These are phyloP conservation scores for Spea hammondii DNA, from an alignment of 2,797 vertebrate genomes.

Conservation along the genomic window DNA sequence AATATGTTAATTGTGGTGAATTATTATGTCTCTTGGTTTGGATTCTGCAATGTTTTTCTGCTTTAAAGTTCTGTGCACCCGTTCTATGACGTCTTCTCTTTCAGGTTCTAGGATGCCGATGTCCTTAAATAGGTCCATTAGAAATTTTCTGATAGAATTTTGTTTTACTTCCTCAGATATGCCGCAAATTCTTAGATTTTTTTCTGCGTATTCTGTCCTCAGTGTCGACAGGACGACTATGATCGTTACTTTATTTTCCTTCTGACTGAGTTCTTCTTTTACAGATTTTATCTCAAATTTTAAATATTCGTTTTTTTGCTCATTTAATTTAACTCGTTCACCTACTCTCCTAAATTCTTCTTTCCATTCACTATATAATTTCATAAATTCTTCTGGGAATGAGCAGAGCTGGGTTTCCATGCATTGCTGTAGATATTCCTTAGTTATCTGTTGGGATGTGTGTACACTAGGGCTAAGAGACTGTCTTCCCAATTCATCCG, in stretches of 20 bases:
- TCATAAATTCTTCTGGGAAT: not conserved
- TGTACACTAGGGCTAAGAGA: not conserved
- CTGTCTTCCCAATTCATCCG: too few species aligned
- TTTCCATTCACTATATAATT: not conserved
- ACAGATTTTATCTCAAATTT: not conserved
- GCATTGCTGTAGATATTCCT: not conserved
- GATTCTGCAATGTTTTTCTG: not conserved
- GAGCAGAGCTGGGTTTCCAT: not conserved
- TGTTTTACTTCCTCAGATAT: too few species aligned
- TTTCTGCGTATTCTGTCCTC: too few species aligned
- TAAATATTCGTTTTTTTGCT: not conserved
- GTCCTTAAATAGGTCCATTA: not conserved
- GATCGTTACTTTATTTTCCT: not conserved
- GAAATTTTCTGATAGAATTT: too few species aligned
- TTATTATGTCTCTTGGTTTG: not conserved
- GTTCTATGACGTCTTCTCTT: not conserved
- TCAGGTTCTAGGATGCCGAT: not conserved
- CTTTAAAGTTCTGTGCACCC: not conserved
- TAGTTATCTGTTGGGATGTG: not conserved
- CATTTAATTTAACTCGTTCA: not conserved
- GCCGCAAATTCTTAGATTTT: too few species aligned
- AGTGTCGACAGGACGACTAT: not conserved
- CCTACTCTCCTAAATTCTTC: not conserved
- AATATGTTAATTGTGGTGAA: too few species aligned
- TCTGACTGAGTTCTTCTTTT: not conserved